Percentiles rank a stretch among this genome's conserved stretches.
Conservation (phyloP, 1,140 invertebrate genomes). For the Halesus radiatus region DNA sequence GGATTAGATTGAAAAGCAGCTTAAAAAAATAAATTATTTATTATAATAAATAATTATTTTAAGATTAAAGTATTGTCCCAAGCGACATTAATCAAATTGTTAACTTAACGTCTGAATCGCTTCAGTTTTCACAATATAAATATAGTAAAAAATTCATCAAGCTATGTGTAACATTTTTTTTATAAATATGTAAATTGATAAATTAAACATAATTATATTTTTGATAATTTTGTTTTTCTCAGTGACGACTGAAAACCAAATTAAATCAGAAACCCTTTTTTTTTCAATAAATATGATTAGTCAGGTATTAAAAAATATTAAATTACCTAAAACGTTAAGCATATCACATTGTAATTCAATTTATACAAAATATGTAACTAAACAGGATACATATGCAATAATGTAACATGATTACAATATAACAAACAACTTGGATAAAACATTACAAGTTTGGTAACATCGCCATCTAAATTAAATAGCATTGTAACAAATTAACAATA, state of each 20-base stretch:
- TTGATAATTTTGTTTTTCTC: conserved; percentile 9
- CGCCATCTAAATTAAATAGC: conserved; percentile 1
- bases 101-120: background rate
- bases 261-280: background rate
- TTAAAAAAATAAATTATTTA: conserved; percentile 41
- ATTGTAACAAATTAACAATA: conserved; percentile 14
- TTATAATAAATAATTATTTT: conserved; percentile 34
- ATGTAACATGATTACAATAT: conserved; percentile 35
- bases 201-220: conserved; percentile 17
- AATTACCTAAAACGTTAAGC: conserved; percentile 21
- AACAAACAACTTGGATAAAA: conserved; percentile 1
- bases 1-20: conserved; percentile 77
- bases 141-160: conserved; percentile 20
- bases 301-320: conserved; percentile 15
- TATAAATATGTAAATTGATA: conserved; percentile 16
- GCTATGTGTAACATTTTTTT: conserved; percentile 2
- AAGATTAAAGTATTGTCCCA: conserved; percentile 1
- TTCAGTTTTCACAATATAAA: conserved; percentile 18
- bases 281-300: background rate
- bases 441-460: conserved; percentile 13
- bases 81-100: background rate
- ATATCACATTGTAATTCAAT: conserved; percentile 14
- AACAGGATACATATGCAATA: conserved; percentile 14
- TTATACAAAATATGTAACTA: conserved; percentile 30
- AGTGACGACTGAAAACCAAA: background rate